Evolutionary conservation across 2,797 vertebrate genomes (phyloP).

Genomic region (Triplophysa yarkandensis): DNA sequence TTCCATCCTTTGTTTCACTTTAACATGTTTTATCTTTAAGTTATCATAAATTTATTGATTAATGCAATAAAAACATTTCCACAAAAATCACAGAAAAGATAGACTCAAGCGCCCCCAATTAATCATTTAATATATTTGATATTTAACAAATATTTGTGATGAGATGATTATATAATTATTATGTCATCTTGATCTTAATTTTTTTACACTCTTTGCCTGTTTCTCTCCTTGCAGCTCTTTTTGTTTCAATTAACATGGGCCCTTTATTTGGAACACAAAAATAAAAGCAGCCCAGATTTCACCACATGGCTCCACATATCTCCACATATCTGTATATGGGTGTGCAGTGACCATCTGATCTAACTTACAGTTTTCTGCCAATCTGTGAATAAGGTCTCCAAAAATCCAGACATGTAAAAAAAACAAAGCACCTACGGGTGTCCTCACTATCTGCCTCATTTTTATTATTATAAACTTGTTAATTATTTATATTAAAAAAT

Average conservation of each 20-base stretch:
- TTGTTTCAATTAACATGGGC: constrained; percentile 68
- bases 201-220: constrained; percentile 24
- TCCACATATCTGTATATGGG: constrained; percentile 6
- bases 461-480: not conserved
- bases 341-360: constrained; percentile 5
- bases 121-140: too few relatives aligned
- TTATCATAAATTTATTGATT: too few relatives aligned
- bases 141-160: too few relatives aligned
- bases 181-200: too few relatives aligned
- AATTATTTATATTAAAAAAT: not conserved
- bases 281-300: constrained; percentile 15
- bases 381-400: not conserved
- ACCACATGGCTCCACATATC: constrained; percentile 5
- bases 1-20: too few relatives aligned
- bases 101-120: too few relatives aligned
- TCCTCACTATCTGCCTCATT: not conserved
- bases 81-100: too few relatives aligned
- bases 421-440: not conserved
- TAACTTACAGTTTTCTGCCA: constrained; percentile 10
- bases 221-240: constrained; percentile 65
- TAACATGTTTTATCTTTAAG: too few relatives aligned
- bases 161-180: too few relatives aligned
- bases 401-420: not conserved
- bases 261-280: constrained; percentile 63
- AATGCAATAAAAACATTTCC: too few relatives aligned